Percentiles rank a stretch among this genome's conserved stretches.
Conservation (phyloP, 2,797 vertebrate genomes). For the Discoglossus pictus region DNA sequence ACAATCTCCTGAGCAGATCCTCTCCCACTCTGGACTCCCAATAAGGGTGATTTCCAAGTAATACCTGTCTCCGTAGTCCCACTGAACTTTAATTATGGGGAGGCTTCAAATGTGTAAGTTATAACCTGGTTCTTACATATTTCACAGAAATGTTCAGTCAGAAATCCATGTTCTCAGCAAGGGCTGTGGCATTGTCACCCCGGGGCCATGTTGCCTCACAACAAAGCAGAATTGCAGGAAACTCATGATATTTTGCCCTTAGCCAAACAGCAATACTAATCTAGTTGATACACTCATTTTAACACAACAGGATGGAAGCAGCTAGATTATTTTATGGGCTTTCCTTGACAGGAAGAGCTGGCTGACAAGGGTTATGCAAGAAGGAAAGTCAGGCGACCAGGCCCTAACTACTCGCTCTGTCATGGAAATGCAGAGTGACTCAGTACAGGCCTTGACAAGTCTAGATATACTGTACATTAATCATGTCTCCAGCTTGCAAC, state of each 20-base stretch:
- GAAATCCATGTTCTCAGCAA: background rate
- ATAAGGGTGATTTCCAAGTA: too few relatives aligned
- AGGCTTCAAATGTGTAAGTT: background rate
- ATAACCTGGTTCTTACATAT: background rate
- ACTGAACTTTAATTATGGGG: too few relatives aligned
- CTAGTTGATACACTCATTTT: background rate
- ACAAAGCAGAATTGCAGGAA: conserved; percentile 1
- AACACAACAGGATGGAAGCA: background rate
- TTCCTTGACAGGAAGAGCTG: conserved; percentile 10
- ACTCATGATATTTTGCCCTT: conserved; percentile 1
- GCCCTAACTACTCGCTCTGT: background rate
- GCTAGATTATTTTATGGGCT: conserved; percentile 14
- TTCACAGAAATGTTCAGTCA: background rate
- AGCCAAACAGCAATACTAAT: conserved; percentile 13
- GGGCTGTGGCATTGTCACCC: conserved; percentile 2
- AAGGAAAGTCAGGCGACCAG: background rate
- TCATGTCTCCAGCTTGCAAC: too few relatives aligned
- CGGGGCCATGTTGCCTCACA: conserved; percentile 1
- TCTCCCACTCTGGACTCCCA: too few relatives aligned
- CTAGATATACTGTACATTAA: background rate
- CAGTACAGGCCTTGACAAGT: background rate
- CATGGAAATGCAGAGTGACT: background rate
- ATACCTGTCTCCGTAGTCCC: too few relatives aligned
- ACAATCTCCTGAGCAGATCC: too few relatives aligned
- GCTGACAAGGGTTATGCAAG: background rate